Evolutionary conservation across 1,140 invertebrate species (phyloP).

Genomic region (Ephestia elutella): DNA sequence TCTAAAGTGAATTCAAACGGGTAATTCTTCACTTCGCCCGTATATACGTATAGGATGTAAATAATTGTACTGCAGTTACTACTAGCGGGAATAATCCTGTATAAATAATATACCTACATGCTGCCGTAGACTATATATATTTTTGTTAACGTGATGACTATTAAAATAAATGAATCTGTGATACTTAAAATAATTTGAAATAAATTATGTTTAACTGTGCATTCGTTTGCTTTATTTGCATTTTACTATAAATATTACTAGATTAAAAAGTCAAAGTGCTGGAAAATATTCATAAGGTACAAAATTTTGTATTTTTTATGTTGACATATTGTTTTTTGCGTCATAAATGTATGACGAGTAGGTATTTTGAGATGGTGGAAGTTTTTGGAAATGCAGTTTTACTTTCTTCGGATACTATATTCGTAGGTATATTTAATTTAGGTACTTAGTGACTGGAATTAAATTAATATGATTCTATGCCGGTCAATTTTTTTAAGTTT

Average conservation of each 20-base stretch:
- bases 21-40: slow-evolving; percentile 18
- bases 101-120: slow-evolving; percentile 42
- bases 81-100: slow-evolving; percentile 37
- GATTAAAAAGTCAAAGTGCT: too few relatives aligned
- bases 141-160: slow-evolving; percentile 73
- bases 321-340: too few relatives aligned
- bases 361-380: too few relatives aligned
- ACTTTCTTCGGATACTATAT: too few relatives aligned
- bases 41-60: slow-evolving; percentile 58
- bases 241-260: not conserved
- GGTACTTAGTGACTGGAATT: too few relatives aligned
- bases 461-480: too few relatives aligned
- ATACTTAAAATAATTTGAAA: slow-evolving; percentile 74
- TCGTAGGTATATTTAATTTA: too few relatives aligned
- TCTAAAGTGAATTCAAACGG: too few relatives aligned
- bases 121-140: slow-evolving; percentile 69
- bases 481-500: not conserved
- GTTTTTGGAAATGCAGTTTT: too few relatives aligned
- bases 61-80: slow-evolving; percentile 47
- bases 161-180: slow-evolving; percentile 74
- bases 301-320: too few relatives aligned
- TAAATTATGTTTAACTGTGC: slow-evolving; percentile 74
- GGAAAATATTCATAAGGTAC: too few relatives aligned
- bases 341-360: too few relatives aligned
- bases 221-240: slow-evolving; percentile 34